Percentiles rank a stretch among this genome's conserved stretches.
These are phyloP conservation scores for Phrynosoma platyrhinos DNA, from an alignment of 2,113 vertebrate genomes.

Conservation along the genomic window DNA sequence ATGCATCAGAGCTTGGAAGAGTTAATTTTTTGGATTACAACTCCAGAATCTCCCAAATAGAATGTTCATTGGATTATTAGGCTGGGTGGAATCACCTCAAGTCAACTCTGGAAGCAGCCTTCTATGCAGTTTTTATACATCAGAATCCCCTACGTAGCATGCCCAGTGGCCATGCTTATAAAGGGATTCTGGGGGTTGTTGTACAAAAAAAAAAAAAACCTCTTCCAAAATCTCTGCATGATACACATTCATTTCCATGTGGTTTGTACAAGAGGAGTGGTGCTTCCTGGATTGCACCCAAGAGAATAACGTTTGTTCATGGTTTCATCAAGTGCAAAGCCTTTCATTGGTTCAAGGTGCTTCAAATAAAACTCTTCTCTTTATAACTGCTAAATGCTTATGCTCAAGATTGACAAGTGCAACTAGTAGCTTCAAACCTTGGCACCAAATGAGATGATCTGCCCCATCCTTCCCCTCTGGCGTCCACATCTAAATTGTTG, in stretches of 20 bases:
- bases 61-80: too few relatives aligned
- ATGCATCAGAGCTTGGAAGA: too few relatives aligned
- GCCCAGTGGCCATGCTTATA: too few relatives aligned
- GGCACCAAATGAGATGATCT: constrained; percentile 75
- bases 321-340: background rate
- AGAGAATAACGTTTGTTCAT: constrained; percentile 6
- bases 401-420: constrained; percentile 74
- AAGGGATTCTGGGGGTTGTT: too few relatives aligned
- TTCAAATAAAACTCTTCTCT: constrained; percentile 73
- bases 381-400: constrained; percentile 77
- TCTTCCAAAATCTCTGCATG: background rate
- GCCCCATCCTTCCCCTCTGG: constrained; percentile 75
- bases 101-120: too few relatives aligned
- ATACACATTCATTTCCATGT: background rate
- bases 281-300: constrained; percentile 16
- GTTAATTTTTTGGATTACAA: too few relatives aligned
- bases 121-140: too few relatives aligned
- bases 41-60: too few relatives aligned
- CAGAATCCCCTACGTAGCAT: too few relatives aligned
- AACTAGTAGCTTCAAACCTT: constrained; percentile 75
- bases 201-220: too few relatives aligned
- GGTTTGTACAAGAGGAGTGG: background rate
- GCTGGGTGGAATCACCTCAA: too few relatives aligned
- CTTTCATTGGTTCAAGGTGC: constrained; percentile 58
- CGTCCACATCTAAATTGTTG: constrained; percentile 59